Evolutionary conservation across 2,888 invertebrate genomes (phyloP), one percentile per base, ranked within the genome.

Genomic region (Polyploca ridens): DNA sequence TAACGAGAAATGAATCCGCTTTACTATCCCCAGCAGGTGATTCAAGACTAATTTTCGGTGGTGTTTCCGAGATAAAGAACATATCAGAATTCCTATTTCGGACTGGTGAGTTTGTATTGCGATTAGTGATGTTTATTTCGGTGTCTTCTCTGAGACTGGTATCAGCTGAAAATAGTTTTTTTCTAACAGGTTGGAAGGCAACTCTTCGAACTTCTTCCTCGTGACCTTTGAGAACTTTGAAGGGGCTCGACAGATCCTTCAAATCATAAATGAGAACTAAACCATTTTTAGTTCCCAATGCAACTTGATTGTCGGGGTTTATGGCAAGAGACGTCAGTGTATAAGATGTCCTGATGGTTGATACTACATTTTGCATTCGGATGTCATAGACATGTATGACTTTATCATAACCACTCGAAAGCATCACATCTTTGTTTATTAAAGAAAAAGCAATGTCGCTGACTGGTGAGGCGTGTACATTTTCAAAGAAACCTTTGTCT

Each of bases 401-500:
- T 75, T 95, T 94, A 79, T 96, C 95, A 72, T 90, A 91, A 0
- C 95, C 95, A 74, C 94, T 87, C 0, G 95, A 94, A 5, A 95
- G 78, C 81, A 95, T 84, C 0, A 95, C 91, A 82, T 95, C 95
- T 69, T 89, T 87, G 73, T 95, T 95, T 11, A 95, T 87, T 0
- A 95, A 91, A 0, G 95, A 95, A 82, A 93, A 95, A 44, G 91
- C 86, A 66, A 95, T 88, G 71, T 95, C 94, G 71, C 94, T 95
- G n/a, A 95, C 94, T 2, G 95, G 94, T 4, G 95, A 95, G 19
- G 94, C 93, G 74, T 95, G 95, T 7, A 94, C 90, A 75, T 92
- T 91, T 74, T 93, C 91, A 85, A 93, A 91, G 67, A 85, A 87
- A 8, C 83, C 89, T 82, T 89, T 93, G 66, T 94, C 94, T 77